Base-by-base conservation (phyloP, 23 tunicate genomes). In the Diplosoma virens region DNA sequence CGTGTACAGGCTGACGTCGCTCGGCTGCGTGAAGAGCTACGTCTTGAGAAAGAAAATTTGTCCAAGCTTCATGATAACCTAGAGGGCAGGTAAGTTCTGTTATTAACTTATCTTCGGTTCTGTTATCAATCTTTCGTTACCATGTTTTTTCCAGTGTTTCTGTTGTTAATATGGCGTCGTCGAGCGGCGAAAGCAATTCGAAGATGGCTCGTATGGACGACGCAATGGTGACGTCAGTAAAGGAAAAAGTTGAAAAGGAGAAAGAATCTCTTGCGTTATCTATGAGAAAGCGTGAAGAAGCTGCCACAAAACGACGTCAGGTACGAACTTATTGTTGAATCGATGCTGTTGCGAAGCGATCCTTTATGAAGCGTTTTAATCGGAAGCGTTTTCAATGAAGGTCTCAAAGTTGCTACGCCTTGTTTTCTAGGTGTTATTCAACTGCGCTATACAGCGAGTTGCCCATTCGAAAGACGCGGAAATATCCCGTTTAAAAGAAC, bases 381-480 rank as follows among this genome's bases (percentile, higher is more conserved):
- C 11, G 52, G 16, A 11, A 16, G 16, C 16, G 52, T 16, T 45
- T 45, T 16, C 52, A 45, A 16, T 9, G 14, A 45, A 45, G 52
- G 16, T 45, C 16, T 16, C 14, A 9, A 11, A 45, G 11, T 45
- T 45, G 16, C 52, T 45, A 5, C 25, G 18, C 64, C 20, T 16
- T 25, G 28, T 61, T 52, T 37, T 28, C 20, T 75, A 89, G 97
- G 73, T 84, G 68, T 79, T 90, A 9, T 84, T 90, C 55, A 90
- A 84, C 78, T 84, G 89, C 36, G 89, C 97, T 3, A 74, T 90
- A 17, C 97, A 83, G 58, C 89, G 79, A 27, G 74, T 90, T 1
- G 69, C 85, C 16, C 25, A 67, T 11, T 73, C 73, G 37, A 90
- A 90, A 61, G 89, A 90, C 37, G 75, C 63, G 17, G 89, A 90